These are phyloP conservation scores for Xanthorhoe spadicearia DNA, from an alignment of 2,888 invertebrate genomes.

Conservation along the genomic window DNA sequence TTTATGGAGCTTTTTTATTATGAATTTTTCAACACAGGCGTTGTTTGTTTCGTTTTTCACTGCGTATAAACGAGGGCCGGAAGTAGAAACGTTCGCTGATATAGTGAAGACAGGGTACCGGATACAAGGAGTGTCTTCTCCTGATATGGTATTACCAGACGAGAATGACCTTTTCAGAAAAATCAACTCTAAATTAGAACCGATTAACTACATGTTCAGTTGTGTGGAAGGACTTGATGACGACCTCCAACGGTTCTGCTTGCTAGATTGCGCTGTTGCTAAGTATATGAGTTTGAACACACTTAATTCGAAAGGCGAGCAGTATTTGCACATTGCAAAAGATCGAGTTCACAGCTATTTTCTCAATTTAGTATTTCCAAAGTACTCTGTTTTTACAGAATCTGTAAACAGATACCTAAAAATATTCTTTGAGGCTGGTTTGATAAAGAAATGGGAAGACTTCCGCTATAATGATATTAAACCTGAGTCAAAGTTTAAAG, in stretches of 20 bases:
- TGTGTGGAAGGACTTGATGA: constrained; percentile 65
- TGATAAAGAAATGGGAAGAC: constrained; percentile 76
- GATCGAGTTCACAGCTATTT: constrained; percentile 76
- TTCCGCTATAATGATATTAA: constrained; percentile 68
- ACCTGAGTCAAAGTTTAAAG: constrained; percentile 63
- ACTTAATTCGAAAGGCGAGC: constrained; percentile 69
- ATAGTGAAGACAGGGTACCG: constrained; percentile 69
- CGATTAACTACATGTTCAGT: constrained; percentile 56
- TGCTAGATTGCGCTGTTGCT: constrained; percentile 74
- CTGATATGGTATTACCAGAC: constrained; percentile 73
- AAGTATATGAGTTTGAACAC: constrained; percentile 65
- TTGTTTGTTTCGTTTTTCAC: constrained; percentile 76
- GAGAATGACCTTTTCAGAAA: constrained; percentile 62
- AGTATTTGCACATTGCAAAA: constrained; percentile 71
- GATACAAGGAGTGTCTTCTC: constrained; percentile 75
- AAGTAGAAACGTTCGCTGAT: constrained; percentile 76
- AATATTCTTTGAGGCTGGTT: constrained; percentile 68
- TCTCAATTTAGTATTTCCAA: constrained; percentile 64
- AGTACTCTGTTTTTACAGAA: constrained; percentile 66
- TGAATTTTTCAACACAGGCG: constrained; percentile 76
- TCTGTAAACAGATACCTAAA: constrained; percentile 63
- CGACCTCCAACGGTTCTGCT: constrained; percentile 68
- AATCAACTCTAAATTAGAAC: constrained; percentile 66
- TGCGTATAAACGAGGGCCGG: constrained; percentile 70
- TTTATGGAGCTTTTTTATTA: constrained; percentile 73